Percentiles rank a stretch among this genome's conserved stretches.
Conservation (phyloP, 2,113 vertebrate genomes). For the Zootoca vivipara region DNA sequence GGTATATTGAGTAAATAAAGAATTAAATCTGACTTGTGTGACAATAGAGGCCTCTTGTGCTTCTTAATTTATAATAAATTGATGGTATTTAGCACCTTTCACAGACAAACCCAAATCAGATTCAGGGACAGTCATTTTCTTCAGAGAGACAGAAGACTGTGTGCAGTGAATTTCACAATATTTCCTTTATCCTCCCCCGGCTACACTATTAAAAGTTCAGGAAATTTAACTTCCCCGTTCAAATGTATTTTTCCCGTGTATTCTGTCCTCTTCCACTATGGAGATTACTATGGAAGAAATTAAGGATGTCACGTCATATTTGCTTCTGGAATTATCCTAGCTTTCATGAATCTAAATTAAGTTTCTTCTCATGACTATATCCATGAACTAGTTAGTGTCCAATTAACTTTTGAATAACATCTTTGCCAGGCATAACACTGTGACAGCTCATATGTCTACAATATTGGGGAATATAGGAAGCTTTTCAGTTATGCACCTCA, state of each 20-base stretch:
- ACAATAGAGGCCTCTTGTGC: background rate
- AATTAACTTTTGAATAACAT: conserved; percentile 33
- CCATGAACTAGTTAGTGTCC: conserved; percentile 21
- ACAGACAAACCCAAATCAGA: background rate
- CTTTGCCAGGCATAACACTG: background rate
- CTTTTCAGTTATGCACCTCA: conserved; percentile 3
- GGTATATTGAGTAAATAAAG: background rate
- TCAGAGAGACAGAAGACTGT: background rate
- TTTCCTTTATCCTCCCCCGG: background rate
- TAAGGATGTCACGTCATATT: conserved; percentile 5
- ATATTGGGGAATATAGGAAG: conserved; percentile 16
- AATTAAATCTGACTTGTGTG: background rate
- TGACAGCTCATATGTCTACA: conserved; percentile 11
- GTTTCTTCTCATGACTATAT: conserved; percentile 11
- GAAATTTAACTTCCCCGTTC: background rate
- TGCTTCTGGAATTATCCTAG: conserved; percentile 16
- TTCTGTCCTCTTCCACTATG: background rate
- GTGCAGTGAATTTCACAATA: conserved; percentile 8
- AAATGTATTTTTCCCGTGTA: background rate
- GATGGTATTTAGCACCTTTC: background rate
- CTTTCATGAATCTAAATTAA: conserved; percentile 23
- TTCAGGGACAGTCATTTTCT: background rate
- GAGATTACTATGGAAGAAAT: conserved; percentile 9
- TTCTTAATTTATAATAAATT: background rate
- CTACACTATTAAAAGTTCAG: background rate